A percentile compares a stretch with the other conserved stretches of the same genome.
Evolutionary conservation across 2,113 vertebrate genomes (phyloP).

Genomic region (Morone chrysops): DNA sequence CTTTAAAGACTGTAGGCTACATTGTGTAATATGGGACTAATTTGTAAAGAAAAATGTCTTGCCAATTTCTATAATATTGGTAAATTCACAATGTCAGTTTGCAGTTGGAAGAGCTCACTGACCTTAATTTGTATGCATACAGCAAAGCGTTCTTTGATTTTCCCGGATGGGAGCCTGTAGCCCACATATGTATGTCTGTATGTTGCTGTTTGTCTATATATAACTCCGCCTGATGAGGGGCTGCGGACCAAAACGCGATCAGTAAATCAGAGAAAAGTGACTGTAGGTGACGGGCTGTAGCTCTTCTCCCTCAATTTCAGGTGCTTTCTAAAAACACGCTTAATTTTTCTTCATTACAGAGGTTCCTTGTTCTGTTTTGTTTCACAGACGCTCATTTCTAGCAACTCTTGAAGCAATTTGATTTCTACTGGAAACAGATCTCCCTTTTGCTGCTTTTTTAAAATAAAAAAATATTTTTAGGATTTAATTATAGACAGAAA

Average conservation of each 20-base stretch:
- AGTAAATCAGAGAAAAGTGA: background rate
- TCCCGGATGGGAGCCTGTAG: background rate
- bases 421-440: background rate
- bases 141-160: background rate
- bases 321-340: background rate
- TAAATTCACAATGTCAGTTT: background rate
- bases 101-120: background rate
- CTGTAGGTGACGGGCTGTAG: background rate
- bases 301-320: background rate
- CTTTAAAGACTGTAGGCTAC: background rate
- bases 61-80: background rate
- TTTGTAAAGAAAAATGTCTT: background rate
- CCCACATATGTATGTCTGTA: too few species aligned
- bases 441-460: background rate
- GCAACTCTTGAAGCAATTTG: too few species aligned
- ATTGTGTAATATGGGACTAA: background rate
- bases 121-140: background rate
- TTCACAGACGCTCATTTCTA: background rate
- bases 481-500: too few species aligned
- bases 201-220: background rate
- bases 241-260: background rate
- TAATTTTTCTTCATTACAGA: background rate
- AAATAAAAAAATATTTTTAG: background rate
- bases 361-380: too few species aligned
- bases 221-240: background rate